Evolutionary conservation across 2,888 invertebrate species (phyloP), one percentile per base, ranked within the genome.

Genomic region (Pantelozetes paolii): DNA sequence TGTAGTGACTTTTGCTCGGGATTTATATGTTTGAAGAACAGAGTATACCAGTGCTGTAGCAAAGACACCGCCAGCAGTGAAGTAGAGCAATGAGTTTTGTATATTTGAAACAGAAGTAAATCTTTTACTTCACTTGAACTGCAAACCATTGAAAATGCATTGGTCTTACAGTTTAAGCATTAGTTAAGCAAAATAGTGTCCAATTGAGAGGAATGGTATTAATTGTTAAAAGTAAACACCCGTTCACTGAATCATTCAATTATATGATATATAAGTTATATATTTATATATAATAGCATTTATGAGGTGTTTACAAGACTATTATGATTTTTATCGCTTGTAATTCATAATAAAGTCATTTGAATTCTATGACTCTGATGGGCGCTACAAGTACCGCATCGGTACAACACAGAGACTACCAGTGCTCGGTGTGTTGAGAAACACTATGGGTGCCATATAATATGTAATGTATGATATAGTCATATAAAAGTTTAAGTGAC

Each of bases 261-360:
- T 40, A 64, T 20, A n/a, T 64, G 40, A 36, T 20, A 64, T 36
- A 32, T 64, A 64, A 64, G 36, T 64, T n/a, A 64, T 64, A 62
- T 64, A 64, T 40, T 18, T 36, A 64, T 64, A 32, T 30, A 59
- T 32, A 18, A 64, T 64, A 36, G 9, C 36, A 64, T 64, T 64
- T 64, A 64, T 64, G 64, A 64, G 36, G 64, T 64, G 64, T 64
- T 64, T 64, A 64, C 64, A 64, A 64, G 64, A 64, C 64, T 64
- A 64, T 64, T 64, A 64, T 64, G 36, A 64, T 64, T 64, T 64
- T 64, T 64, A 64, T 64, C 64, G 23, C 64, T 64, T 64, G n/a
- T 40, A 64, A 64, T 64, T 64, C 64, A 64, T 64, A 64, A 64
- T 64, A 64, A 64, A 64, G 64, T 26, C 36, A 64, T 64, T 64